Percentiles rank a stretch among this genome's conserved stretches.
phyloP scores from a whole-genome alignment of 2,888 invertebrate species.

The Flexamia atlantica region DNA sequence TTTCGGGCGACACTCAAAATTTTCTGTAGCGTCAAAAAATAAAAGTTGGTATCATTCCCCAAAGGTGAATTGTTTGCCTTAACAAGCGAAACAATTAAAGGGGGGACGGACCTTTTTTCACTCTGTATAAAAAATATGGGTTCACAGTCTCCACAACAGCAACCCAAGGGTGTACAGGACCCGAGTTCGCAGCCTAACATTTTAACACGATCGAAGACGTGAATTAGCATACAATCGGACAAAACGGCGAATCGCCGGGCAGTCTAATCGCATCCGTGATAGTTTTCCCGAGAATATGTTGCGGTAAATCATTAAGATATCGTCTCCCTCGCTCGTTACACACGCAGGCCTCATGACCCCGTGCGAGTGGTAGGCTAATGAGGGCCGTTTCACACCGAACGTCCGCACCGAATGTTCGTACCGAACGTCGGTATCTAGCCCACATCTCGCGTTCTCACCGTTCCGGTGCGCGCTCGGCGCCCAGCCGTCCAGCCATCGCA shows the following conservation, averaged over 20 bases:
- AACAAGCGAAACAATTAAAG: too few relatives aligned
- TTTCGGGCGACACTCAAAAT: too few relatives aligned
- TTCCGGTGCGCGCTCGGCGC: conserved; percentile 27
- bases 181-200: too few relatives aligned
- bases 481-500: conserved; percentile 16
- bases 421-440: conserved; percentile 10
- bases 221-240: conserved; percentile 61
- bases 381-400: conserved; percentile 35
- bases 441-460: conserved; percentile 52
- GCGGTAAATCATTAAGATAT: conserved; percentile 56
- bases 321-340: conserved; percentile 28
- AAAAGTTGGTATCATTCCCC: too few relatives aligned
- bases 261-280: conserved; percentile 54
- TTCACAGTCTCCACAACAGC: too few relatives aligned
- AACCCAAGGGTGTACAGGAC: too few relatives aligned
- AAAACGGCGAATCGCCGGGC: conserved; percentile 54
- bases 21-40: too few relatives aligned
- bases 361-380: conserved; percentile 44
- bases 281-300: conserved; percentile 52
- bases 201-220: conserved; percentile 48
- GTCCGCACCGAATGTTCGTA: conserved; percentile 41
- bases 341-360: conserved; percentile 17
- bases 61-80: too few relatives aligned
- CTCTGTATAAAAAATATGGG: too few relatives aligned
- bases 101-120: too few relatives aligned